Base-by-base conservation (phyloP, 2,113 vertebrate genomes). In the Stercorarius parasiticus region DNA sequence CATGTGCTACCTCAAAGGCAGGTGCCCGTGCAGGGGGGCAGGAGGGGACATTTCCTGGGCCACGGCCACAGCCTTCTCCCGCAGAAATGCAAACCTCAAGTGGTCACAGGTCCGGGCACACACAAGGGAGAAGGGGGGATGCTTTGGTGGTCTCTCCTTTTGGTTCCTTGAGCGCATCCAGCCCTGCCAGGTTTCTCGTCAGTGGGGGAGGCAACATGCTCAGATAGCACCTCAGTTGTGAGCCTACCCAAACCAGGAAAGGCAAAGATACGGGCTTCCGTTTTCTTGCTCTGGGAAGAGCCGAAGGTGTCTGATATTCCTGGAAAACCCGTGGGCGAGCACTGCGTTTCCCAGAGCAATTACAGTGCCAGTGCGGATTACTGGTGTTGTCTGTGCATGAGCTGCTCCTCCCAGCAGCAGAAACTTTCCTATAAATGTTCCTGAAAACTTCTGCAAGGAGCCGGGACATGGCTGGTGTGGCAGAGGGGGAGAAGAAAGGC, bases 21-120 rank as follows among this genome's bases (percentile, higher is more conserved):
- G 56, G 43, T 1, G 3, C n/a, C 64, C 1, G 1, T 22, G 55
- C 3, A 0, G 30, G 11, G 10, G 10, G 17, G 42, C 26, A 21
- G 64, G 29, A 58, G 43, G 36, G n/a, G 36, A 27, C 82, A 40
- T 12, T 8, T 20, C 56, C 42, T 13, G 85, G 50, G 30, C 42
- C 55, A 40, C 1, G 1, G 49, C 49, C 56, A 49, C 19, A 13
- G 59, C 32, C n/a, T 86, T 47, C 40, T 52, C 42, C 70, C 15
- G 47, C 6, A 19, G 42, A 29, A 79, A 36, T 1, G 7, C 20
- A 34, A 90, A 50, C 43, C 30, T n/a, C 30, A 5, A 16, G 61
- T 3, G 12, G 21, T 8, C 38, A 29, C 1, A 0, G 42, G 17
- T 10, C n/a, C 7, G 2, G 55, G 19, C 1, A 6, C 49, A 38